Evolutionary conservation across 1,140 invertebrate species (phyloP).

Genomic region (Lycorma delicatula): DNA sequence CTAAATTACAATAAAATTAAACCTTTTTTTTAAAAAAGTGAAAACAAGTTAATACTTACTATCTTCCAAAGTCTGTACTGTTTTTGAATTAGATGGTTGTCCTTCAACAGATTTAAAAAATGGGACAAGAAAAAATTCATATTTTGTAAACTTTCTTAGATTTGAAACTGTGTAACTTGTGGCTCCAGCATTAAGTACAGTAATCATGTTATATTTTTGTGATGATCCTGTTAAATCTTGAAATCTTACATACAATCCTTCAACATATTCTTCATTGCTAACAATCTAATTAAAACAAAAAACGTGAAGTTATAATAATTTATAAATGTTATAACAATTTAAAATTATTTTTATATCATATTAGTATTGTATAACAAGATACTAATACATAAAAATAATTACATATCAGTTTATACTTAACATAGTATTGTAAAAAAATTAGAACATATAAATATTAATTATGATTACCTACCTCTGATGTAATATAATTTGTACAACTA

Average conservation of each 20-base stretch:
- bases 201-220: constrained; percentile 58
- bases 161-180: constrained; percentile 60
- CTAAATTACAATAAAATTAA: too few species aligned
- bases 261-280: constrained; percentile 49
- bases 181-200: constrained; percentile 54
- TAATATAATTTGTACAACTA: too few species aligned
- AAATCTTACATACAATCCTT: constrained; percentile 90
- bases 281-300: constrained; percentile 39
- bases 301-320: constrained; percentile 4
- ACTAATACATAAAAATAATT: too few species aligned
- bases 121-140: constrained; percentile 80
- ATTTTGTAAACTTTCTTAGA: constrained; percentile 73
- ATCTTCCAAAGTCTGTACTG: constrained; percentile 61
- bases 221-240: constrained; percentile 56
- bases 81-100: constrained; percentile 65
- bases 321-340: too few species aligned
- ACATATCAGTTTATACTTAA: too few species aligned
- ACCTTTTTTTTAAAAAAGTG: too few species aligned
- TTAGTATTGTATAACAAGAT: too few species aligned
- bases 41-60: constrained; percentile 42
- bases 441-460: too few species aligned
- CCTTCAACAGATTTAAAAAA: constrained; percentile 81
- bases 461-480: too few species aligned
- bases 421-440: too few species aligned
- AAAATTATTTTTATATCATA: too few species aligned